Percentiles rank a stretch among this genome's conserved stretches.
Evolutionary conservation across 2,113 vertebrate species (phyloP).

Genomic region (Melanerpes aurifrons): DNA sequence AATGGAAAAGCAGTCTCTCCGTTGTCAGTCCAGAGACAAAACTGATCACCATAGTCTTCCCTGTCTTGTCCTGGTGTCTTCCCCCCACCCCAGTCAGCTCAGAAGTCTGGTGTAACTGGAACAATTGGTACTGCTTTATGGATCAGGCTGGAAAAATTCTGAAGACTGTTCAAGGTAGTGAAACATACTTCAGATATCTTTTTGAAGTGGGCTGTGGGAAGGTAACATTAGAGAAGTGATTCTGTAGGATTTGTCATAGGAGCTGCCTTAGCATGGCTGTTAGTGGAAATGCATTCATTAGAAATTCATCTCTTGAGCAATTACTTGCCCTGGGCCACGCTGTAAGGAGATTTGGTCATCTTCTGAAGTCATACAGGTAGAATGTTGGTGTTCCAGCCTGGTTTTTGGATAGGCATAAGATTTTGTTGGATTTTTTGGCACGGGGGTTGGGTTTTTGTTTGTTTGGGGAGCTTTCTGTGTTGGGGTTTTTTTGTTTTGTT

Average conservation of each 20-base stretch:
- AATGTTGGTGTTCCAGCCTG: background rate
- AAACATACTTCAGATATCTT: background rate
- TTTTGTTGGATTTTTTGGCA: background rate
- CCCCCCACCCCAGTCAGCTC: background rate
- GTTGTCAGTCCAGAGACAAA: background rate
- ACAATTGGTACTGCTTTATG: background rate
- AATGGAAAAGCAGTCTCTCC: background rate
- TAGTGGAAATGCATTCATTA: background rate
- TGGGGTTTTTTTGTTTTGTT: background rate
- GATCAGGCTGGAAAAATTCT: background rate
- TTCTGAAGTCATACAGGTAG: background rate
- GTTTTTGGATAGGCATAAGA: background rate
- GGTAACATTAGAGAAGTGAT: background rate
- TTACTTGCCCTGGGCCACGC: background rate
- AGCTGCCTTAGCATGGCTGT: background rate
- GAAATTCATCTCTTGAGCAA: background rate
- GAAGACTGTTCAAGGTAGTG: background rate
- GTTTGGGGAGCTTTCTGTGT: background rate
- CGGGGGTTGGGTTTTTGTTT: fast-evolving
- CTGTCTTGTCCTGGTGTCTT: background rate
- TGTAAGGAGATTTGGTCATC: background rate
- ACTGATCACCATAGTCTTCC: background rate
- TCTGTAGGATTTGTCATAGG: background rate
- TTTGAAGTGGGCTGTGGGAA: background rate
- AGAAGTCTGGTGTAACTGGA: background rate